A percentile compares a stretch with the other conserved stretches of the same genome.
Evolutionary conservation across 2,888 invertebrate species (phyloP).

Genomic region (Eristalinus aeneus): DNA sequence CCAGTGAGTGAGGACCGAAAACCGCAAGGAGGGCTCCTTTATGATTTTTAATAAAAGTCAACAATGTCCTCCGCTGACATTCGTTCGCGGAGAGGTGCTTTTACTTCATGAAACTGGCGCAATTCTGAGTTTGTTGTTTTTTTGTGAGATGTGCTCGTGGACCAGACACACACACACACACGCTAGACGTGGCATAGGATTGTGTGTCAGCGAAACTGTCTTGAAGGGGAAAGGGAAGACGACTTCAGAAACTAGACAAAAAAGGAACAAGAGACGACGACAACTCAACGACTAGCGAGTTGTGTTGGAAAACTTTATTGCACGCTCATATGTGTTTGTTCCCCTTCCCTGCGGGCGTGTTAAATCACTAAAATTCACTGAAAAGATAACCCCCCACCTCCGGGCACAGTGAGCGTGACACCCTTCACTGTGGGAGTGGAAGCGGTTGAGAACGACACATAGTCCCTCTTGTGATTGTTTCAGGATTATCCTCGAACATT

Average conservation of each 20-base stretch:
- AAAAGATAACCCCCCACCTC: slow-evolving; percentile 7
- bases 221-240: background rate
- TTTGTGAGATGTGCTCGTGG: background rate
- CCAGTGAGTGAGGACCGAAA: background rate
- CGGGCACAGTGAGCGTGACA: background rate
- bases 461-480: slow-evolving; percentile 24
- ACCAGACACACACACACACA: slow-evolving; percentile 13
- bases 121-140: background rate
- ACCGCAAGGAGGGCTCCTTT: slow-evolving; percentile 30
- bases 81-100: slow-evolving; percentile 10
- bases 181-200: background rate
- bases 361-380: slow-evolving; percentile 34
- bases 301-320: slow-evolving; percentile 7
- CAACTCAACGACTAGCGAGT: slow-evolving; percentile 3
- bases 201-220: background rate
- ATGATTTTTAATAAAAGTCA: slow-evolving; percentile 61
- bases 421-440: background rate
- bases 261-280: slow-evolving; percentile 7
- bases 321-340: background rate
- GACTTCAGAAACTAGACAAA: slow-evolving; percentile 38
- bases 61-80: slow-evolving; percentile 7
- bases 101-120: slow-evolving; percentile 51
- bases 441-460: background rate
- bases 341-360: slow-evolving; percentile 9
- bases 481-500: slow-evolving; percentile 42